Base-by-base conservation (phyloP, 2,888 invertebrate species). In the Melinopterus prodromus region DNA sequence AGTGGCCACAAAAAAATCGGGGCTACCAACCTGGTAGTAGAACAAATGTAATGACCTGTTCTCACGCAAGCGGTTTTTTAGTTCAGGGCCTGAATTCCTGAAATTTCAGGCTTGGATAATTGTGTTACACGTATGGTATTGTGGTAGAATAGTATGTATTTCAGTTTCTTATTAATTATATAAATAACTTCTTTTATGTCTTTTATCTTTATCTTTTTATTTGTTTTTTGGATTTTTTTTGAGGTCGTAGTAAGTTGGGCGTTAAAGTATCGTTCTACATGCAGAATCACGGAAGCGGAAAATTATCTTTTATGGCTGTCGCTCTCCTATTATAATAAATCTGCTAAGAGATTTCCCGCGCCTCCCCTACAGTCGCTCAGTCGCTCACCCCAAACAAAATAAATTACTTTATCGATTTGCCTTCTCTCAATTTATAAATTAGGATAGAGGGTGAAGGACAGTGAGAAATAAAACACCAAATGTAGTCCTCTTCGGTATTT, bases 231-330 rank as follows among this genome's bases (percentile, higher is more conserved):
- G 53, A 12, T 7, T 7, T 53, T 53, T 7, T 53, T 1, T 37
- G 70, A 78, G 79, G 78, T 78, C 78, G 75, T 76, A 79, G 79
- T 80, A 76, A 76, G n/a, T n/a, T n/a, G n/a, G n/a, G 80, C 77
- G 78, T 81, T 79, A 79, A 78, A 79, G 81, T 80, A 80, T 76
- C 79, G 70, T 80, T 78, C 79, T 82, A 80, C 80, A 82, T 82
- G 82, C 81, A 82, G 80, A 82, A 74, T 80, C 83, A 82, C 77
- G 80, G 81, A 80, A 75, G 81, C 81, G 83, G 83, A 83, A 82
- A 83, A 83, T 83, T 81, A 80, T 79, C 80, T 80, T 81, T 83
- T 81, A 82, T 81, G 81, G 81, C 80, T 80, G 74, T 81, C 80
- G 81, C 80, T 53, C 53, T 80, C 80, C 74, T 81, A 75, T 79